A percentile compares a stretch with the other conserved stretches of the same genome.
Evolutionary conservation across 2,888 invertebrate genomes (phyloP).

Genomic region (Dorcus parallelipipedus): DNA sequence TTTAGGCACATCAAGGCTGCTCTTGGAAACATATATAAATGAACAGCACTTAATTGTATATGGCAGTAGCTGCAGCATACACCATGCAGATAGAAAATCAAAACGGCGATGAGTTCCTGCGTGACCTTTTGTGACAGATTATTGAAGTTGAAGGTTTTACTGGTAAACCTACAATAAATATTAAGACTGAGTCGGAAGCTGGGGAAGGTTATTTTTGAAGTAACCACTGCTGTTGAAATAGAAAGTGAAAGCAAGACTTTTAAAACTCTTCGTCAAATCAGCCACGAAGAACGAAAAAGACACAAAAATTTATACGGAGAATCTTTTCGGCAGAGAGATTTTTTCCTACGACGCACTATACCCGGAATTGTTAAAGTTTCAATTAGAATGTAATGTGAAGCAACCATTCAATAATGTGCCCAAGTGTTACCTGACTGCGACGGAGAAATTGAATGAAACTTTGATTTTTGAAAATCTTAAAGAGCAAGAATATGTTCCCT

Average conservation of each 20-base stretch:
- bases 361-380: slow-evolving; percentile 4
- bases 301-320: neutral
- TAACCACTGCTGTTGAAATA: slow-evolving; percentile 9
- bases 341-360: slow-evolving; percentile 5
- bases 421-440: neutral
- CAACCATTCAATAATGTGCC: slow-evolving; percentile 1
- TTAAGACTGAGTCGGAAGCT: slow-evolving; percentile 9
- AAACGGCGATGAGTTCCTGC: too few relatives aligned
- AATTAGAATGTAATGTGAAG: neutral
- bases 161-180: neutral
- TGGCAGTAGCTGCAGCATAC: too few relatives aligned
- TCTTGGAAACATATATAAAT: too few relatives aligned
- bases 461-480: slow-evolving; percentile 40
- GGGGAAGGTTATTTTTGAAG: slow-evolving; percentile 19
- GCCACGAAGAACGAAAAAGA: neutral
- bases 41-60: too few relatives aligned
- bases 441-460: neutral
- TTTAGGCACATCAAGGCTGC: too few relatives aligned
- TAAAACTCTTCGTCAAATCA: slow-evolving; percentile 21
- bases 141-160: too few relatives aligned
- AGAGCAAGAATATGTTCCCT: slow-evolving; percentile 37
- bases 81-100: too few relatives aligned
- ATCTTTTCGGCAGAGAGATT: neutral
- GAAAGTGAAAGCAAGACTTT: slow-evolving; percentile 10
- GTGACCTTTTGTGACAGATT: too few relatives aligned